Percentiles rank a stretch among this genome's conserved stretches.
phyloP scores from a whole-genome alignment of 1,140 invertebrate species.

The Drosophila baimaii region DNA sequence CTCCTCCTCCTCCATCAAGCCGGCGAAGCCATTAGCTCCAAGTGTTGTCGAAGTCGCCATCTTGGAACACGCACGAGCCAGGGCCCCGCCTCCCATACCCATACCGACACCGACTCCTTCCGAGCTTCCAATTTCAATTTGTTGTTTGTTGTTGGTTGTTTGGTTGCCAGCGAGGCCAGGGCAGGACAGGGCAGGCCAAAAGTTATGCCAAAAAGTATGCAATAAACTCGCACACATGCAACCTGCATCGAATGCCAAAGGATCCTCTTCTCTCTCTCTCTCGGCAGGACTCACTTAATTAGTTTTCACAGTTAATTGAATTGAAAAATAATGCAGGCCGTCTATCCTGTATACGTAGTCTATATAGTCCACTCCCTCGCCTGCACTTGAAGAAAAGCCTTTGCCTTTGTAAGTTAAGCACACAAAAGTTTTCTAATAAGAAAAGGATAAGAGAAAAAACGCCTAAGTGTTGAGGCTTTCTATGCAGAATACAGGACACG shows the following conservation, averaged over 20 bases:
- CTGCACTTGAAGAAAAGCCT: not conserved
- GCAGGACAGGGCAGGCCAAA: conserved; percentile 48
- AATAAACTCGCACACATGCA: conserved; percentile 40
- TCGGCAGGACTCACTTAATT: conserved; percentile 70
- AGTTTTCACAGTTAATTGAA: conserved; percentile 83
- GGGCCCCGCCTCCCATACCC: no score
- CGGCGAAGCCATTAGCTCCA: conserved; percentile 61
- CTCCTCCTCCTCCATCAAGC: no score
- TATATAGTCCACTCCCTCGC: not conserved
- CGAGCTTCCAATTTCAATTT: conserved; percentile 71
- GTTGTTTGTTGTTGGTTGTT: conserved; percentile 42
- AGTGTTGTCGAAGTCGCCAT: conserved; percentile 78
- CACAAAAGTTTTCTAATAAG: not conserved
- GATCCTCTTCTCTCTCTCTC: conserved; percentile 5
- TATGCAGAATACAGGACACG: no score
- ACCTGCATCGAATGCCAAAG: conserved; percentile 23
- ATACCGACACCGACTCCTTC: no score
- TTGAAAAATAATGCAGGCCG: conserved; percentile 54
- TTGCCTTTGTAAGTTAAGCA: not conserved
- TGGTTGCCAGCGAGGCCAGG: conserved; percentile 47
- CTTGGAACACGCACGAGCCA: conserved; percentile 63
- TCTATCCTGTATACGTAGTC: no score
- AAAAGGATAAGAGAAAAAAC: not conserved
- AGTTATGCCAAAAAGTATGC: conserved; percentile 73
- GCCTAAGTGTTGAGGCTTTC: no score